Evolutionary conservation across 2,888 invertebrate species (phyloP).

Genomic region (Drosophila anomalata): DNA sequence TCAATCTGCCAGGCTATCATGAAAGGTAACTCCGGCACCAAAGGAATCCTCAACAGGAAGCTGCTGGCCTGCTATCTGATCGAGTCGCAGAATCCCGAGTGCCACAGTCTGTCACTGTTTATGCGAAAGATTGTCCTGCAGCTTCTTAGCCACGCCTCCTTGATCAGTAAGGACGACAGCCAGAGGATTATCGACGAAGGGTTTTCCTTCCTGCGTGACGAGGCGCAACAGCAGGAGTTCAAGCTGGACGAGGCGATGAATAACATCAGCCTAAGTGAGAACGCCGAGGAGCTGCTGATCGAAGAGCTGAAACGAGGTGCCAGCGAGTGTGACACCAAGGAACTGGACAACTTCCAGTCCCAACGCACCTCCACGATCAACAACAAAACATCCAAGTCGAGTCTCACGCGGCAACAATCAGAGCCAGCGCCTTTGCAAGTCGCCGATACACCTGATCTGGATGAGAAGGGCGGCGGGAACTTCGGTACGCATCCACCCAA

Average conservation of each 20-base stretch:
- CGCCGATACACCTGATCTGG: conserved; percentile 44
- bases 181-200: conserved; percentile 81
- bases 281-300: conserved; percentile 82
- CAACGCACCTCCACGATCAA: conserved; percentile 73
- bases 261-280: conserved; percentile 80
- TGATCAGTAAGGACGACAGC: conserved; percentile 78
- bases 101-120: conserved; percentile 93
- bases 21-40: conserved; percentile 84
- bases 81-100: conserved; percentile 93
- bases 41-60: conserved; percentile 87
- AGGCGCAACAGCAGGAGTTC: conserved; percentile 81
- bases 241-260: conserved; percentile 81
- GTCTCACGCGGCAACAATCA: conserved; percentile 82
- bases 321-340: conserved; percentile 73
- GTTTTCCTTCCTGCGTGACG: conserved; percentile 81
- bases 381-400: conserved; percentile 54
- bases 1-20: conserved; percentile 91
- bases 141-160: conserved; percentile 89
- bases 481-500: conserved; percentile 84
- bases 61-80: conserved; percentile 94
- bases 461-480: conserved; percentile 44
- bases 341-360: conserved; percentile 72
- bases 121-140: conserved; percentile 93
- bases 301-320: conserved; percentile 82
- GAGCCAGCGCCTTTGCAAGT: conserved; percentile 81